Base-by-base conservation (phyloP, 1,140 invertebrate genomes). In the Drosophila ercepeae region DNA sequence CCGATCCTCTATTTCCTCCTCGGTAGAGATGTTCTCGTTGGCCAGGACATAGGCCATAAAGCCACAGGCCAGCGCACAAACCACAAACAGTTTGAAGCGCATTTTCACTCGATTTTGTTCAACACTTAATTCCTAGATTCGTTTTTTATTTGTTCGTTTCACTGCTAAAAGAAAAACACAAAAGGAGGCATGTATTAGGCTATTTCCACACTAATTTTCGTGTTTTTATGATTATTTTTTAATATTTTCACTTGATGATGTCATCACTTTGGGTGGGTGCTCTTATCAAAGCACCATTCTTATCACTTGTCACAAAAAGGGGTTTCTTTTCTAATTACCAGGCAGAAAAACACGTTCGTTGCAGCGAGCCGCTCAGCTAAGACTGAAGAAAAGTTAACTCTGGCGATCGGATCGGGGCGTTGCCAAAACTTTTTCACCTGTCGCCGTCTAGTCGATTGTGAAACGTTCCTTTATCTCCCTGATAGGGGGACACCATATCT, bases 31-130 rank as follows among this genome's bases (percentile, higher is more conserved):
- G 48, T 90, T 90, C 54, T 90, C 89, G 54, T 83, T 90, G 58
- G 89, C 89, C 70, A 89, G 74, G 52, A 83, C 89, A 54, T 70
- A 83, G 75, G 75, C 78, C 70, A 89, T 86, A 23, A 90, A 89
- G 69, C 69, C 84, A 4, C 81, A 90, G 57, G 81, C 84, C 78
- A 90, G 75, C 55, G 71, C 73, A 77, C 84, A 88, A 54, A 81
- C 78, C 67, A 90, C 39, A 86, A 90, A 84, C 46, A 89, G 64
- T 90, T 90, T 90, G 48, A 90, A 88, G 52, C 89, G 89, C 89
- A 90, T 90, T 77, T 68, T 84, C 74, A 76, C 71, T 68, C 21
- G 42, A 19, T 61, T 61, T 50, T 41, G 59, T 42, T 52, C 54
- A 55, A 52, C 51, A 53, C 51, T 72, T 51, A 65, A 58, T 51